Conservation (phyloP, 1,140 invertebrate species). For the Drosophila bocki region DNA sequence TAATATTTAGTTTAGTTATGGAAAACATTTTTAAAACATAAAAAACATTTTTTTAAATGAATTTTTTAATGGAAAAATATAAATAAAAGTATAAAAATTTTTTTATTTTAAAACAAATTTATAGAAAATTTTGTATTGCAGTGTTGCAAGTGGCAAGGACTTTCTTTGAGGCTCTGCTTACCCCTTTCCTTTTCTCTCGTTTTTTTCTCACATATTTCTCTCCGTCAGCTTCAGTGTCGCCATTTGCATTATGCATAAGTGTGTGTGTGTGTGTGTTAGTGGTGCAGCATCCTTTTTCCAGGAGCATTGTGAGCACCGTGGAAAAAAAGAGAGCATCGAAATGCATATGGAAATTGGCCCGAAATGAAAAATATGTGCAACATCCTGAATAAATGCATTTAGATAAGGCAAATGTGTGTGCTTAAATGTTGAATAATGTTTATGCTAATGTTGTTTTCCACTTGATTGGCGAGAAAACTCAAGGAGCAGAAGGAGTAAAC, state of each 20-base stretch:
- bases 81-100: not conserved
- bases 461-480: constrained; percentile 24
- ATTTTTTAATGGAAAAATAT: not conserved
- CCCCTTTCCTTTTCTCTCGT: constrained; percentile 4
- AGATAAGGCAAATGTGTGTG: constrained; percentile 33
- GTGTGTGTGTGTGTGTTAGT: constrained; percentile 2
- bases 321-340: constrained; percentile 44
- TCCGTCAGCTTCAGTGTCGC: constrained; percentile 44
- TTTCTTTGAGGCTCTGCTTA: constrained; percentile 33
- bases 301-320: constrained; percentile 64
- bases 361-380: constrained; percentile 50
- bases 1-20: too few species aligned
- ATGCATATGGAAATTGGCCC: constrained; percentile 37
- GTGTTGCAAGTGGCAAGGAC: constrained; percentile 8
- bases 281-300: constrained; percentile 56
- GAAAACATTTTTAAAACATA: not conserved
- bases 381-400: constrained; percentile 50
- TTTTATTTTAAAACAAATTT: too few species aligned
- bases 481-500: not conserved
- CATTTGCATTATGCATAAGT: constrained; percentile 38
- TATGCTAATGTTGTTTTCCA: constrained; percentile 38
- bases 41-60: not conserved
- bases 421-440: constrained; percentile 44
- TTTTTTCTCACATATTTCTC: constrained; percentile 21
- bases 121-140: rapidly evolving